Conservation (phyloP, 2,797 vertebrate genomes). For the Perodicticus potto region DNA sequence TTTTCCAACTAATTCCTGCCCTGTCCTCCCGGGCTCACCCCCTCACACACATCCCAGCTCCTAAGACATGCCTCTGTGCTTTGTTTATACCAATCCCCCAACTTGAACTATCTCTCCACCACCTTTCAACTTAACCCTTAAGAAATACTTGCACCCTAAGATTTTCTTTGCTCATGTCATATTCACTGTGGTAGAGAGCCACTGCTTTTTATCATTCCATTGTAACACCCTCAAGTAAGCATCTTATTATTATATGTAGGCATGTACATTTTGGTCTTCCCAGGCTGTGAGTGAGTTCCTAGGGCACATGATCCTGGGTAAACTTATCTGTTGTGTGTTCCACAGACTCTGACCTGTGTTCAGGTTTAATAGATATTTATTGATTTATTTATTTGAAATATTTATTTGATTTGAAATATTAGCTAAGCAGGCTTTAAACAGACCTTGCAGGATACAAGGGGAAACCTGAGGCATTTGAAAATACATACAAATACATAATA, state of each 20-base stretch:
- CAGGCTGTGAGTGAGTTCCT: background rate
- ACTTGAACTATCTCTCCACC: background rate
- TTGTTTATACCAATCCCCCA: background rate
- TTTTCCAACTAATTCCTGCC: background rate
- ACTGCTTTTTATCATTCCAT: background rate
- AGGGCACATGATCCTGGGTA: background rate
- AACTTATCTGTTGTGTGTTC: background rate
- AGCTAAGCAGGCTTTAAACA: background rate
- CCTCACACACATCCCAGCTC: background rate
- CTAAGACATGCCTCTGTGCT: background rate
- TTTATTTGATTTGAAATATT: slow-evolving; percentile 42
- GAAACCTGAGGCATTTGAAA: slow-evolving; percentile 50
- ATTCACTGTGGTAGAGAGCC: background rate
- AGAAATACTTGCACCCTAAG: background rate
- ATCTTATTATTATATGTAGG: background rate
- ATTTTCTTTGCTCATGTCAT: background rate
- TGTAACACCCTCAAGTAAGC: background rate
- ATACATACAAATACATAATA: too few relatives aligned
- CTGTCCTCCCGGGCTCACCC: accelerated
- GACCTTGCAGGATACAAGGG: background rate
- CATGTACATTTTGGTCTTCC: background rate
- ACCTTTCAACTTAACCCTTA: background rate
- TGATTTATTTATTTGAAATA: too few relatives aligned
- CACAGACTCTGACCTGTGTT: background rate
- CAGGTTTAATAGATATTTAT: slow-evolving; percentile 21